A percentile compares a stretch with the other conserved stretches of the same genome.
phyloP scores from a whole-genome alignment of 2,888 invertebrate genomes.

The Eristalis arbustorum region DNA sequence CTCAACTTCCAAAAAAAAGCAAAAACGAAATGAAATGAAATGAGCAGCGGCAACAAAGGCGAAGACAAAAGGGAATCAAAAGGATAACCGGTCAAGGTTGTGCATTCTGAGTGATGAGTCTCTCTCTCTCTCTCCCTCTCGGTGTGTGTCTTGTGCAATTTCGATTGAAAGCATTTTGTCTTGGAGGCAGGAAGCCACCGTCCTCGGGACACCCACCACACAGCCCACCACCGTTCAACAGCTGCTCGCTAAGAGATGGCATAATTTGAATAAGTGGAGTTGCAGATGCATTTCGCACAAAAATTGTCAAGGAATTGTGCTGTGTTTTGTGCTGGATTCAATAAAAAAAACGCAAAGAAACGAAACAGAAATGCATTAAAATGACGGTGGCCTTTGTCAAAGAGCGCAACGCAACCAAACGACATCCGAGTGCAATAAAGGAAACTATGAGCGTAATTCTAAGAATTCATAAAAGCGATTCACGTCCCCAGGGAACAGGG shows the following conservation, averaged over 20 bases:
- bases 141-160: conserved; percentile 51
- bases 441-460: background rate
- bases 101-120: conserved; percentile 62
- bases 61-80: conserved; percentile 27
- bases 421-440: background rate
- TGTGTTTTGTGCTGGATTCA: background rate
- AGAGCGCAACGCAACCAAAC: background rate
- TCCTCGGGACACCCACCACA: background rate
- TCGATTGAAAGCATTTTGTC: conserved; percentile 58
- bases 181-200: background rate
- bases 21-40: background rate
- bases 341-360: background rate
- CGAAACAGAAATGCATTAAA: background rate
- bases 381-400: background rate
- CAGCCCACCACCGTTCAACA: background rate
- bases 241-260: background rate
- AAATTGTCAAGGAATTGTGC: background rate
- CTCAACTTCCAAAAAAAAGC: conserved; percentile 22
- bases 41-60: background rate
- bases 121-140: no score
- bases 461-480: background rate
- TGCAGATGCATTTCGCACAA: background rate
- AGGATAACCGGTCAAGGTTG: conserved; percentile 66
- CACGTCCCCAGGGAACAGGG: background rate
- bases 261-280: background rate